These are phyloP conservation scores for Corvus cornix DNA, from an alignment of 2,113 vertebrate genomes.

Conservation along the genomic window DNA sequence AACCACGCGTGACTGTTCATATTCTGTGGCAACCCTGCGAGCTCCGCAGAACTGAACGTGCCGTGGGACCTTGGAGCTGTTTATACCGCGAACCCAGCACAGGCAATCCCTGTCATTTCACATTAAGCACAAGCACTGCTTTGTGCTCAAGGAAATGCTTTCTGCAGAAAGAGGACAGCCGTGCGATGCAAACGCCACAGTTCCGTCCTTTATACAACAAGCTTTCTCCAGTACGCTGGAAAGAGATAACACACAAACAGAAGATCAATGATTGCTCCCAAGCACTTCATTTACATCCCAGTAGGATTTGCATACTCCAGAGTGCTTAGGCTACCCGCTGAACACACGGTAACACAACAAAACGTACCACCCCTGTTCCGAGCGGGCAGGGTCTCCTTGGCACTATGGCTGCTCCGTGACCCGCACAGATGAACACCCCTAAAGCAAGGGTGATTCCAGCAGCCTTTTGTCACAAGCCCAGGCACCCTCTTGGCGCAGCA, in stretches of 20 bases:
- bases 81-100: background rate
- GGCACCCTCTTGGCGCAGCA: background rate
- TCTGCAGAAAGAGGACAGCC: background rate
- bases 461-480: background rate
- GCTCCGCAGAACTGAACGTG: background rate
- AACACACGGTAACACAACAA: background rate
- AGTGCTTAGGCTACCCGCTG: background rate
- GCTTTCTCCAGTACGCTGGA: background rate
- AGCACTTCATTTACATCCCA: background rate
- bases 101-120: background rate
- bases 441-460: background rate
- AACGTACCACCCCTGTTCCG: fast-evolving
- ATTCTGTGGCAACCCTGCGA: background rate
- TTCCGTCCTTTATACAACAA: background rate
- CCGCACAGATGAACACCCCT: background rate
- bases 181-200: background rate
- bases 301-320: background rate
- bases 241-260: background rate
- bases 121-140: background rate
- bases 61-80: background rate
- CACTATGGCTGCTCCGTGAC: background rate
- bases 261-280: background rate
- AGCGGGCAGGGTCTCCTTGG: background rate
- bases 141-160: background rate
- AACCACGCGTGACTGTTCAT: background rate